Conservation (phyloP, 92 coral and sea anemone genomes). For the Palythoa caribaeorum region DNA sequence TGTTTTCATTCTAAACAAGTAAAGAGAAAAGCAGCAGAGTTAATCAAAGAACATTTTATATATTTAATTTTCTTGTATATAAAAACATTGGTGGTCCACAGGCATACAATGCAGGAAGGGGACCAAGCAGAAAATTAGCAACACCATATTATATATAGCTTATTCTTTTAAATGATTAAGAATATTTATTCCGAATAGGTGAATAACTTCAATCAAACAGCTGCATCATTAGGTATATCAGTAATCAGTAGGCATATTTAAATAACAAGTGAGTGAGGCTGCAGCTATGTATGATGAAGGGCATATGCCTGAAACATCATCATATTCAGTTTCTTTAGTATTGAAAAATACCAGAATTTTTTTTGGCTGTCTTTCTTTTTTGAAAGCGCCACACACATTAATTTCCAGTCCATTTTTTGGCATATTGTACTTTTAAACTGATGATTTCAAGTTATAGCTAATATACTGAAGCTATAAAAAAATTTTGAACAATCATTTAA, state of each 20-base stretch:
- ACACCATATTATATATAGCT: background rate
- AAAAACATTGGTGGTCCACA: background rate
- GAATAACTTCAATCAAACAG: background rate
- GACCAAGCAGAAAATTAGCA: background rate
- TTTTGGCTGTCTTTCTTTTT: background rate
- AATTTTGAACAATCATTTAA: too few species aligned
- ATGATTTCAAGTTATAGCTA: background rate
- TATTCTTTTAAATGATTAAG: background rate
- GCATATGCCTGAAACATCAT: background rate
- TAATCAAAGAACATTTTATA: background rate
- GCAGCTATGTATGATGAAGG: background rate
- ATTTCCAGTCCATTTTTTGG: background rate
- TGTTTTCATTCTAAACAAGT: conserved; percentile 58
- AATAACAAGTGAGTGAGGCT: background rate
- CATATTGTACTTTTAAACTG: background rate
- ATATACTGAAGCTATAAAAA: background rate
- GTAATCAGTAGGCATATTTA: background rate
- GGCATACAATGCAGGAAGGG: background rate
- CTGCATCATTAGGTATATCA: background rate
- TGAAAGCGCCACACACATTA: background rate
- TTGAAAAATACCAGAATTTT: background rate
- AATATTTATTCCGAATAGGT: background rate
- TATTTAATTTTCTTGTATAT: background rate
- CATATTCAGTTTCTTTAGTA: background rate
- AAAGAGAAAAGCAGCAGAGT: background rate